Percentiles rank a stretch among this genome's conserved stretches.
phyloP scores from a whole-genome alignment of 2,113 vertebrate genomes.

The Coreoperca whiteheadi region DNA sequence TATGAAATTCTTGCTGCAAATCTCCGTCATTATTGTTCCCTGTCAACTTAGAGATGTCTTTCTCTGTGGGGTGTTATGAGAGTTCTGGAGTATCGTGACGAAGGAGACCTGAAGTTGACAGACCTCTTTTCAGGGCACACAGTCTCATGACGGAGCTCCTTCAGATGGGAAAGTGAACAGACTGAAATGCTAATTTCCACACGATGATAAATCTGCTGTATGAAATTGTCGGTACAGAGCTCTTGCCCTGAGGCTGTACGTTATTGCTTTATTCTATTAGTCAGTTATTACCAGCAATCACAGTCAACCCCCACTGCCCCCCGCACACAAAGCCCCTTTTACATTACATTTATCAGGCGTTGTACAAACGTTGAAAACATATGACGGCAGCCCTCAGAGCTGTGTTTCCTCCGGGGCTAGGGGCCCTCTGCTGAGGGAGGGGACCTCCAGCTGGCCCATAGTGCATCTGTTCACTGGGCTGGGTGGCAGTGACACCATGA shows the following conservation, averaged over 20 bases:
- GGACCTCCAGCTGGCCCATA: constrained; percentile 82
- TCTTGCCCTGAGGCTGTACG: constrained; percentile 80
- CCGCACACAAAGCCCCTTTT: constrained; percentile 79
- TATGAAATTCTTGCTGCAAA: constrained; percentile 62
- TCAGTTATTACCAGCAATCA: constrained; percentile 88
- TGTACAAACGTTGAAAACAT: constrained; percentile 85
- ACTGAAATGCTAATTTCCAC: constrained; percentile 85
- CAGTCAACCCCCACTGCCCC: constrained; percentile 77
- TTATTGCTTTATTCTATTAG: constrained; percentile 91
- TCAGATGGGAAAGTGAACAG: constrained; percentile 81
- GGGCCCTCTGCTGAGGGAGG: constrained; percentile 58
- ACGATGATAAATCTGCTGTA: constrained; percentile 85
- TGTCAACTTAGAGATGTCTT: constrained; percentile 54
- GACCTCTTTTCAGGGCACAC: constrained; percentile 60
- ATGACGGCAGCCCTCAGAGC: constrained; percentile 85
- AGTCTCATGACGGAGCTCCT: constrained; percentile 72
- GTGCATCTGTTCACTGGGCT: constrained; percentile 82
- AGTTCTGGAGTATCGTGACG: constrained; percentile 57
- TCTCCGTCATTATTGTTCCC: constrained; percentile 62
- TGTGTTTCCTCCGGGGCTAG: constrained; percentile 78
- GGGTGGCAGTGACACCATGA: constrained; percentile 78
- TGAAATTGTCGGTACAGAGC: constrained; percentile 83
- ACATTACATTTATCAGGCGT: constrained; percentile 86
- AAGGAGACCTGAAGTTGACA: constrained; percentile 63
- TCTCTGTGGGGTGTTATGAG: constrained; percentile 53